Conservation (phyloP, 1,140 invertebrate genomes). For the Tetragonula clypearis region DNA sequence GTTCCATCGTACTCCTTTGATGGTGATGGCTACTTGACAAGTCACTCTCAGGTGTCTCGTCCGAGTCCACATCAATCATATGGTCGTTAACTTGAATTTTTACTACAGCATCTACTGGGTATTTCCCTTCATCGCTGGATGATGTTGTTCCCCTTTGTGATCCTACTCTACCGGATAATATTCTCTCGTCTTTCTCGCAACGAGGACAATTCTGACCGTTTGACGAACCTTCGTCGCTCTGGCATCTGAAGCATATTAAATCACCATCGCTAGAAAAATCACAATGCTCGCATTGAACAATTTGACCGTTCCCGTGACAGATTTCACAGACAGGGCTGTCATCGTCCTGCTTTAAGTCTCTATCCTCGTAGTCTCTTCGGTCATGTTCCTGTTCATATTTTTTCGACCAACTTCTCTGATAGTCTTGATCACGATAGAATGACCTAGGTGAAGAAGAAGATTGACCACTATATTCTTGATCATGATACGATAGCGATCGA, state of each 20-base stretch:
- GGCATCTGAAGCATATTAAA: constrained; percentile 77
- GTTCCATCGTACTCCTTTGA: constrained; percentile 61
- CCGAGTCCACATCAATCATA: constrained; percentile 73
- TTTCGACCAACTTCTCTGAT: constrained; percentile 27
- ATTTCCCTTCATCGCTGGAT: constrained; percentile 63
- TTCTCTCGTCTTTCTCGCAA: constrained; percentile 60
- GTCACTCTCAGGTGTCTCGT: constrained; percentile 70
- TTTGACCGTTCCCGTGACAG: constrained; percentile 55
- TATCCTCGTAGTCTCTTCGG: background rate
- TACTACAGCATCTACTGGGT: constrained; percentile 72
- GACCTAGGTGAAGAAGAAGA: constrained; percentile 52
- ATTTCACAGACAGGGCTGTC: constrained; percentile 68
- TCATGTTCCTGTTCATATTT: constrained; percentile 29
- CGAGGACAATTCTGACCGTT: constrained; percentile 67
- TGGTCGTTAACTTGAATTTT: constrained; percentile 76
- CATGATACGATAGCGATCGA: constrained; percentile 31
- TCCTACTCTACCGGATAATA: constrained; percentile 3
- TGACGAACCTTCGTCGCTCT: constrained; percentile 68
- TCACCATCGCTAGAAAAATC: constrained; percentile 72
- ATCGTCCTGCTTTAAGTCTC: constrained; percentile 47
- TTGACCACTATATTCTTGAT: constrained; percentile 33
- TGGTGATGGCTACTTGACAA: constrained; percentile 49
- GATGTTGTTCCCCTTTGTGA: constrained; percentile 44
- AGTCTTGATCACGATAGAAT: constrained; percentile 38
- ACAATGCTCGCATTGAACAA: constrained; percentile 70